phyloP scores from a whole-genome alignment of 2,113 vertebrate genomes.

The Atlantisia rogersi region DNA sequence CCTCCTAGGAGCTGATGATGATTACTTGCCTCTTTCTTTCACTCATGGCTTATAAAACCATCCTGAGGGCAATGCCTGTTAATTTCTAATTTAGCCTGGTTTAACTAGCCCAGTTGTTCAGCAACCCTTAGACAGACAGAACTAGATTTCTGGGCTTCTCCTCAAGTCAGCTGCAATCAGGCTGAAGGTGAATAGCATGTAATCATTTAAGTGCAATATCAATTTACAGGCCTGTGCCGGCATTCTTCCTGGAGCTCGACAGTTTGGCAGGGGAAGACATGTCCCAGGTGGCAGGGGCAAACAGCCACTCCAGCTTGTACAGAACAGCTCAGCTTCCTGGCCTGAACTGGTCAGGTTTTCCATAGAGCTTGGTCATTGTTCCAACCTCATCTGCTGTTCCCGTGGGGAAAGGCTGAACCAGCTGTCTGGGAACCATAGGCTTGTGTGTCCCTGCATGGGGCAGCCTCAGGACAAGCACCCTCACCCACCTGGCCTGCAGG shows the following conservation, averaged over 20 bases:
- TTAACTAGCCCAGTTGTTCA: background rate
- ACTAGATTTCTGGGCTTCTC: constrained; percentile 15
- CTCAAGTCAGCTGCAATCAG: background rate
- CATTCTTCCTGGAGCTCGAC: background rate
- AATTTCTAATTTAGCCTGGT: constrained; percentile 17
- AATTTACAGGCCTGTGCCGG: background rate
- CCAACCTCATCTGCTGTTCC: background rate
- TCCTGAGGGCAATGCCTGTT: background rate
- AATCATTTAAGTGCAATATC: background rate
- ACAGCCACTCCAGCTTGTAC: background rate
- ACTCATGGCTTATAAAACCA: background rate
- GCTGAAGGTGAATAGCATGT: constrained; percentile 6
- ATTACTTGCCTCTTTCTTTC: constrained; percentile 17
- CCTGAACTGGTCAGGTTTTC: background rate
- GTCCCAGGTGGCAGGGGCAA: background rate
- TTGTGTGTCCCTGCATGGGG: too few species aligned
- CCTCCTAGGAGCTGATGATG: background rate
- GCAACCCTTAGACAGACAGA: background rate
- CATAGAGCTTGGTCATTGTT: background rate
- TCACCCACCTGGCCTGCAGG: background rate
- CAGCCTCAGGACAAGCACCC: background rate
- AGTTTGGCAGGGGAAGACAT: background rate
- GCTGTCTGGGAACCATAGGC: background rate
- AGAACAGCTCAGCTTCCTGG: background rate
- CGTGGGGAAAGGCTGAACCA: background rate